Conservation (phyloP, 1,140 invertebrate genomes). For the Planococcus citri region DNA sequence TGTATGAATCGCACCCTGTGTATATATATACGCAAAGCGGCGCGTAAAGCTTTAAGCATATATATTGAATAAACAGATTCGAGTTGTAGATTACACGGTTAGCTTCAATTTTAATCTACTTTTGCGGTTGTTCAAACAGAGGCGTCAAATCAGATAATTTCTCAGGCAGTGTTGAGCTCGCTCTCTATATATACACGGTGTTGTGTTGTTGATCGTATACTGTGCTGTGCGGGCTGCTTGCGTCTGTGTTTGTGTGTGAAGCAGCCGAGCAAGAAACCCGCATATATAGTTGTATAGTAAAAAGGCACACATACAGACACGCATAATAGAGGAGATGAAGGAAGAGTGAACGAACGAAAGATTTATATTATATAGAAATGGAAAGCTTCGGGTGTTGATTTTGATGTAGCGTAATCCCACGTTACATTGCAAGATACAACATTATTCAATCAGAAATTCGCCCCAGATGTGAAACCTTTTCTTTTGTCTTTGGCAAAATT, state of each 20-base stretch:
- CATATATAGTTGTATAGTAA: too few species aligned
- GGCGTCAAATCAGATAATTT: constrained; percentile 7
- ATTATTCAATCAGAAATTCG: constrained; percentile 7
- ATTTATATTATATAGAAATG: constrained; percentile 8
- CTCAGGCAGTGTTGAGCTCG: neutral
- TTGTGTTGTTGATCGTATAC: too few species aligned
- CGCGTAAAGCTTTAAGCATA: neutral
- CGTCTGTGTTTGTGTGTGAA: too few species aligned
- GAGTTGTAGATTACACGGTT: constrained; percentile 2
- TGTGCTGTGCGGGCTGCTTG: too few species aligned
- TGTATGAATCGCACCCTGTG: too few species aligned
- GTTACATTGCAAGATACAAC: neutral
- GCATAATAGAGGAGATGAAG: too few species aligned
- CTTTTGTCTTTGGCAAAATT: neutral
- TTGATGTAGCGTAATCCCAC: neutral
- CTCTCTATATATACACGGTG: too few species aligned
- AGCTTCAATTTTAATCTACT: constrained; percentile 7
- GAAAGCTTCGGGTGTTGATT: neutral
- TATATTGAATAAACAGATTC: constrained; percentile 8
- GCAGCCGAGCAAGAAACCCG: too few species aligned
- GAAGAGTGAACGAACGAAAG: neutral
- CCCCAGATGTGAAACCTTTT: neutral
- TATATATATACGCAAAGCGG: neutral
- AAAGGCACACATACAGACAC: too few species aligned
- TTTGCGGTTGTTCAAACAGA: constrained; percentile 6